Conservation (phyloP, 2,888 invertebrate species). For the Trissolcus brochymenae region DNA sequence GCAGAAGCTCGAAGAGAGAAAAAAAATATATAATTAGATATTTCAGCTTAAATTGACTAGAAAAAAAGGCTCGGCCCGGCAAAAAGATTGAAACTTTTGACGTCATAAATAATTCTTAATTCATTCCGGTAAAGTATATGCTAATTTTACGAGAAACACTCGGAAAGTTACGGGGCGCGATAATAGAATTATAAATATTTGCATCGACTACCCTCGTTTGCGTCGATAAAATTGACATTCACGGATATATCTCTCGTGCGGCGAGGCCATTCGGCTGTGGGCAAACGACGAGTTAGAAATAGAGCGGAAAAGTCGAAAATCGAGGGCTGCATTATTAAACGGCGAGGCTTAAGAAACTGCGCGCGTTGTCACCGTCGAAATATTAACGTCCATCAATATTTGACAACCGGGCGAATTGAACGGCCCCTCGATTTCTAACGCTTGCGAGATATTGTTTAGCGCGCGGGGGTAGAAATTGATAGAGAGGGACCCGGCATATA, state of each 20-base stretch:
- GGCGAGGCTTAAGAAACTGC: slow-evolving; percentile 56
- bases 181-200: slow-evolving; percentile 60
- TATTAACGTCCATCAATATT: slow-evolving; percentile 64
- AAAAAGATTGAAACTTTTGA: slow-evolving; percentile 49
- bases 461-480: slow-evolving; percentile 65
- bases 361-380: slow-evolving; percentile 61
- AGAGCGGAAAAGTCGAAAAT: slow-evolving; percentile 68
- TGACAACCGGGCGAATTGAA: slow-evolving; percentile 60
- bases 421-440: slow-evolving; percentile 58
- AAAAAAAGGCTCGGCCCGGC: slow-evolving; percentile 37
- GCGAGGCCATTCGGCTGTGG: slow-evolving; percentile 12
- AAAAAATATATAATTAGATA: slow-evolving; percentile 51
- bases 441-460: slow-evolving; percentile 62
- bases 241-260: slow-evolving; percentile 41
- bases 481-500: slow-evolving; percentile 55
- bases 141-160: slow-evolving; percentile 55
- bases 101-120: slow-evolving; percentile 58
- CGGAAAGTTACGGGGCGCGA: slow-evolving; percentile 53
- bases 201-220: slow-evolving; percentile 54
- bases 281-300: slow-evolving; percentile 62
- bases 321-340: slow-evolving; percentile 70
- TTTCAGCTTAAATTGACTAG: slow-evolving; percentile 54
- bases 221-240: slow-evolving; percentile 57
- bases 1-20: slow-evolving; percentile 22
- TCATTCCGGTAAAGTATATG: slow-evolving; percentile 55